Base-by-base conservation (phyloP, 2,113 vertebrate genomes). In the Hippocampus zosterae region DNA sequence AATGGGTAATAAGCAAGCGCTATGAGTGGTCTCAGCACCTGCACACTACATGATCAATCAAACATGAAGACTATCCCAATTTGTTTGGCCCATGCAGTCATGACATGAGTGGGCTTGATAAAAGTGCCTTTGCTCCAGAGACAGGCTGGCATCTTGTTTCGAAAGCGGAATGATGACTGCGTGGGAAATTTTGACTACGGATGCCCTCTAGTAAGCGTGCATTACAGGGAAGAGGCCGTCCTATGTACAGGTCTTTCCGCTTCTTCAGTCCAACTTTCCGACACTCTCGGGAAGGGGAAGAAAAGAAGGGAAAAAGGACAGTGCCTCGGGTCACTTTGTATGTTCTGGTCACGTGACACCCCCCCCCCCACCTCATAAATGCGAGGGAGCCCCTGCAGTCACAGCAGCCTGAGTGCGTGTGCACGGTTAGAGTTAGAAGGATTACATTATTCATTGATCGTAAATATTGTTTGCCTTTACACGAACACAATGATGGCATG, bases 71-170 rank as follows among this genome's bases (percentile, higher is more conserved):
- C 21, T 50, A 71, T 68, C 56, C 66, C 78, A 69, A 27, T 44
- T 73, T 75, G 71, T 70, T 79, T 83, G n/a, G n/a, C n/a, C n/a
- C n/a, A n/a, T 75, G 50, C 33, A 74, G 78, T 84, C 82, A 76
- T 82, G 79, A 84, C 25, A 75, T 67, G 55, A 75, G 48, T 69
- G 73, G 76, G 75, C 75, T 70, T 61, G 69, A 81, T 79, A 77
- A 68, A 79, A 18, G 50, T 44, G 71, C 50, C 66, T 79, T 78
- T 69, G 72, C 72, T 82, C 70, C 68, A 70, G 71, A 80, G 69
- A 71, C 76, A 76, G 46, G 33, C 59, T 15, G 29, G 67, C 76
- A 82, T 77, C 70, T 56, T 56, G 68, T 67, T 37, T 41, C 59
- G 56, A 70, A 75, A 57, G 56, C 40, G 67, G 66, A 70, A 61